Conservation (phyloP, 2,888 invertebrate genomes). For the Dasypogon diadema region DNA sequence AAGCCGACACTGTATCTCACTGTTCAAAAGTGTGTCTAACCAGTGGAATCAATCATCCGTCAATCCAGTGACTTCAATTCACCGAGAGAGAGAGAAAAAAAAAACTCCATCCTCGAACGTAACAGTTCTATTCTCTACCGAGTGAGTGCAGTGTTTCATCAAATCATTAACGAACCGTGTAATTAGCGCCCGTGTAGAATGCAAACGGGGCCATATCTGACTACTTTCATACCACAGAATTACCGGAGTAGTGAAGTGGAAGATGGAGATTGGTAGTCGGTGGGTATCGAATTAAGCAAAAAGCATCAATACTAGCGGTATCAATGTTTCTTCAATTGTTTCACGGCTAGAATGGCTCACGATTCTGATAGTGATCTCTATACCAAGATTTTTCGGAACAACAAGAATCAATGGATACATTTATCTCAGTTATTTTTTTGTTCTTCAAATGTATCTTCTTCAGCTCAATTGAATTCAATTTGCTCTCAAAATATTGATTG, state of each 20-base stretch:
- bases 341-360: slow-evolving; percentile 5
- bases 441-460: background rate
- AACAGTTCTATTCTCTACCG: slow-evolving; percentile 38
- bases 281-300: slow-evolving; percentile 6
- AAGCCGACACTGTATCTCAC: slow-evolving; percentile 16
- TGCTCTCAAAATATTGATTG: slow-evolving; percentile 33
- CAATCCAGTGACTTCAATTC: slow-evolving; percentile 8
- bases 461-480: background rate
- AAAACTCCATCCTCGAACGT: slow-evolving; percentile 2
- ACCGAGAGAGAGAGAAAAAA: slow-evolving; percentile 20
- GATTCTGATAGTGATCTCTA: background rate
- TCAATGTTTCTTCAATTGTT: background rate
- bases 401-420: slow-evolving; percentile 4
- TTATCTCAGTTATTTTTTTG: background rate
- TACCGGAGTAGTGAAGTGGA: slow-evolving; percentile 22
- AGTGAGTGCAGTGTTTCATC: slow-evolving; percentile 32
- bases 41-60: slow-evolving; percentile 44
- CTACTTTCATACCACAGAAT: slow-evolving; percentile 8
- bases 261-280: background rate
- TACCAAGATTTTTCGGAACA: background rate
- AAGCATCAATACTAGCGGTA: slow-evolving; percentile 1
- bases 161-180: slow-evolving; percentile 49
- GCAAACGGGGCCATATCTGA: slow-evolving; percentile 17
- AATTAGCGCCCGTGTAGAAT: slow-evolving; percentile 47
- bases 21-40: slow-evolving; percentile 42